Base-by-base conservation (phyloP, 2,797 vertebrate species). In the Crypturellus tataupa region DNA sequence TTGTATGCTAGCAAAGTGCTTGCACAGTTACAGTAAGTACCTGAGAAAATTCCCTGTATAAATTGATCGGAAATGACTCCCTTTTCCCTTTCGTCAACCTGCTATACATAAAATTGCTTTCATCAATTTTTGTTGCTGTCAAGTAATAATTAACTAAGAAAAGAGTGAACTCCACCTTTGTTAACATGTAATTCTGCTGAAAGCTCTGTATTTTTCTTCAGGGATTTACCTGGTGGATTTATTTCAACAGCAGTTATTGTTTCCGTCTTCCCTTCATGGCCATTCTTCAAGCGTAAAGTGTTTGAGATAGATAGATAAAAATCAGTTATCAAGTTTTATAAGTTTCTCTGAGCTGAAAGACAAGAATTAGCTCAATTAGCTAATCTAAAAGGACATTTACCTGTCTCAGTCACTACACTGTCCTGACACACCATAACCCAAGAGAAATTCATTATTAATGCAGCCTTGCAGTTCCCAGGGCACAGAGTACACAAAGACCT, bases 111-210 rank as follows among this genome's bases (percentile, higher is more conserved):
- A 19, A 67, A 70, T 59, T 75, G 31, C 8, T 89, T 89, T 81
- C 12, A 72, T 46, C 16, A 44, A n/a, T 16, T 92, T 89, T 83
- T 55, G 77, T 47, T 87, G 39, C 25, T 69, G 27, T 71, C 40
- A 60, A 35, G 24, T 78, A 80, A 83, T 62, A 84, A 68, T 56
- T 85, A 87, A 68, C 84, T 42, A 78, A 42, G 65, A 86, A 92
- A 90, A 85, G 4, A 87, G 23, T 49, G 12, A 68, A 33, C 42
- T 93, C 29, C 35, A 78, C 14, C 35, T 47, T 77, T 9, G 49
- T 51, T 47, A 79, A 46, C 13, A 13, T 35, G 42, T 10, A 90
- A 9, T 53, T 90, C 24, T 87, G 19, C 39, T 84, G 9, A 21
- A 90, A 65, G 37, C 6, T 64, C 53, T 75, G 20, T 42, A 69